Conservation (phyloP, 2,888 invertebrate genomes). For the Pediacus dermestoides region DNA sequence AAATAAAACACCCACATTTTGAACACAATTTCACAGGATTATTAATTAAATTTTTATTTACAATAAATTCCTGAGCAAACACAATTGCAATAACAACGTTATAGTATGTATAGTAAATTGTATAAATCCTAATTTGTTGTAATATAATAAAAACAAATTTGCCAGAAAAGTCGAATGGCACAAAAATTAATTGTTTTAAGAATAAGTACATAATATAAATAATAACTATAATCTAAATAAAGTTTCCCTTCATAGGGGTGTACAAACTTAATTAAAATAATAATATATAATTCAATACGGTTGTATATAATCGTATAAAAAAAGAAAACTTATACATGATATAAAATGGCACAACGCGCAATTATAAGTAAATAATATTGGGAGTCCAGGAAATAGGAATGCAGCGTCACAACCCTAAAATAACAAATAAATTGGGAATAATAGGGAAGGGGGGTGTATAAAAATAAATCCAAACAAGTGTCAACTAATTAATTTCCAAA, state of each 20-base stretch:
- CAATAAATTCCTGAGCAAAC: constrained; percentile 47
- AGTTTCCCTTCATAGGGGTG: too few relatives aligned
- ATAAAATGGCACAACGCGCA: constrained; percentile 28
- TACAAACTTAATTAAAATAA: too few relatives aligned
- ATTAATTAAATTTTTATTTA: too few relatives aligned
- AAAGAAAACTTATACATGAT: constrained; percentile 16
- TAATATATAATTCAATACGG: too few relatives aligned
- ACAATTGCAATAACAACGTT: constrained; percentile 41
- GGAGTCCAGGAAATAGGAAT: constrained; percentile 29
- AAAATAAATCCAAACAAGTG: too few relatives aligned
- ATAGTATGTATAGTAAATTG: constrained; percentile 27
- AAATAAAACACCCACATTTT: too few relatives aligned
- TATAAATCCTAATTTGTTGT: constrained; percentile 19
- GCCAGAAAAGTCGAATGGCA: constrained; percentile 23
- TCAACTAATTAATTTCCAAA: too few relatives aligned
- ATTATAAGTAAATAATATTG: constrained; percentile 21
- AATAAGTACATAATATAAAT: constrained; percentile 16
- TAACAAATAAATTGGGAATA: constrained; percentile 4
- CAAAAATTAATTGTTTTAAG: constrained; percentile 25
- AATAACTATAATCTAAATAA: too few relatives aligned
- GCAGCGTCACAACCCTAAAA: constrained; percentile 31
- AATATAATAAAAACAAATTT: constrained; percentile 14
- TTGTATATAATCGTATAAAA: constrained; percentile 18
- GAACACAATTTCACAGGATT: too few relatives aligned
- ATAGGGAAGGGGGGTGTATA: too few relatives aligned